phyloP scores from a whole-genome alignment of 2,113 vertebrate genomes.

The Petroica traversi region DNA sequence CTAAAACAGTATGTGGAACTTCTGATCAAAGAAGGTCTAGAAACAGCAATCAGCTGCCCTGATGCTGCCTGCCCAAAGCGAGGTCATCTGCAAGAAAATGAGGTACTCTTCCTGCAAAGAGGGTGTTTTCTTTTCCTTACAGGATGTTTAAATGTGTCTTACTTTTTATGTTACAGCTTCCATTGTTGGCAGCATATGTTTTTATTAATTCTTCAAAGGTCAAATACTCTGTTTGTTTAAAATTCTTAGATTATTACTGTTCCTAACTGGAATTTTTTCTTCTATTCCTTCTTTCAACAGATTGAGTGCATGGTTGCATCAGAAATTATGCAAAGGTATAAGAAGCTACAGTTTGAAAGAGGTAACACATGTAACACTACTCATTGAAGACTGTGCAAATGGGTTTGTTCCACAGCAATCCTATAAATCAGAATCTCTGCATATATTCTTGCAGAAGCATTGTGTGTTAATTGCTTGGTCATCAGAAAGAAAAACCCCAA shows the following conservation, averaged over 20 bases:
- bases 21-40: conserved; percentile 96
- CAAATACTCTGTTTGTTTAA: not conserved
- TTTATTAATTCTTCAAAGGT: not conserved
- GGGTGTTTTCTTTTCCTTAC: not conserved
- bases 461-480: not conserved
- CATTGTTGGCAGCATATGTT: not conserved
- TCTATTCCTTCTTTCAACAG: conserved; percentile 64
- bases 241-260: not conserved
- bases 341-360: conserved; percentile 95
- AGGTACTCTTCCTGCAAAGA: conserved; percentile 72
- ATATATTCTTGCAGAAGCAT: not conserved
- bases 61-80: conserved; percentile 94
- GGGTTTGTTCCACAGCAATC: not conserved
- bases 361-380: conserved; percentile 68
- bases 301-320: conserved; percentile 96
- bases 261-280: not conserved
- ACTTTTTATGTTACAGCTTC: not conserved
- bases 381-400: not conserved
- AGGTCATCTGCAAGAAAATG: conserved; percentile 93
- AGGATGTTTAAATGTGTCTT: not conserved
- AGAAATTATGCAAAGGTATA: conserved; percentile 96
- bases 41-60: conserved; percentile 95
- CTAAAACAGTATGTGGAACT: conserved; percentile 98
- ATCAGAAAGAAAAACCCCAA: not conserved
- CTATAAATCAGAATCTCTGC: not conserved